Conservation (phyloP, 1,140 invertebrate species). For the Stenopsyche tienmushanensis region DNA sequence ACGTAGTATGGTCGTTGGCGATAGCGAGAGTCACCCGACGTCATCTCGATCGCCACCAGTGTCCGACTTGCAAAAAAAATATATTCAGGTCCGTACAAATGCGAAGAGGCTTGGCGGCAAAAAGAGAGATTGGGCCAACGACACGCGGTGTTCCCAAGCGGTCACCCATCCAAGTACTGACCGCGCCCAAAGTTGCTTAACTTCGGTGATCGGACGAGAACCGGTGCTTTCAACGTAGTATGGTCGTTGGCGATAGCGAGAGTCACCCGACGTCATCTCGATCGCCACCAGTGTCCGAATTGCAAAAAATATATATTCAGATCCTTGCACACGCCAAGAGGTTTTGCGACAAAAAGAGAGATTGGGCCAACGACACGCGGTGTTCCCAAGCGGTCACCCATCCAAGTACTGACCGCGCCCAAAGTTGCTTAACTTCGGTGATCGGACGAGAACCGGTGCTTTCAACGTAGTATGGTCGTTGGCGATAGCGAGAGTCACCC, state of each 20-base stretch:
- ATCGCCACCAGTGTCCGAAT: too few relatives aligned
- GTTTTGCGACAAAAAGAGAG: too few relatives aligned
- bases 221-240: slow-evolving; percentile 40
- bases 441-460: slow-evolving; percentile 42
- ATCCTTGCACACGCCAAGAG: too few relatives aligned
- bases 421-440: slow-evolving; percentile 41
- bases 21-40: too few relatives aligned
- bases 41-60: too few relatives aligned
- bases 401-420: slow-evolving; percentile 40
- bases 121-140: too few relatives aligned
- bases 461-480: slow-evolving; percentile 41
- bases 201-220: slow-evolving; percentile 42
- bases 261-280: too few relatives aligned
- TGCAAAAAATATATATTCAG: too few relatives aligned
- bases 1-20: slow-evolving; percentile 39
- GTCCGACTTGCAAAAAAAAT: too few relatives aligned
- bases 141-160: slow-evolving; percentile 40
- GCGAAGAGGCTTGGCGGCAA: too few relatives aligned
- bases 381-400: slow-evolving; percentile 41
- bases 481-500: too few relatives aligned
- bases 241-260: slow-evolving; percentile 38
- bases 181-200: slow-evolving; percentile 40
- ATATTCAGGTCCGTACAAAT: too few relatives aligned
- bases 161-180: slow-evolving; percentile 41
- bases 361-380: slow-evolving; percentile 31